Percentiles rank a stretch among this genome's conserved stretches.
Evolutionary conservation across 1,140 invertebrate species (phyloP).

Genomic region (Telenomus remus): DNA sequence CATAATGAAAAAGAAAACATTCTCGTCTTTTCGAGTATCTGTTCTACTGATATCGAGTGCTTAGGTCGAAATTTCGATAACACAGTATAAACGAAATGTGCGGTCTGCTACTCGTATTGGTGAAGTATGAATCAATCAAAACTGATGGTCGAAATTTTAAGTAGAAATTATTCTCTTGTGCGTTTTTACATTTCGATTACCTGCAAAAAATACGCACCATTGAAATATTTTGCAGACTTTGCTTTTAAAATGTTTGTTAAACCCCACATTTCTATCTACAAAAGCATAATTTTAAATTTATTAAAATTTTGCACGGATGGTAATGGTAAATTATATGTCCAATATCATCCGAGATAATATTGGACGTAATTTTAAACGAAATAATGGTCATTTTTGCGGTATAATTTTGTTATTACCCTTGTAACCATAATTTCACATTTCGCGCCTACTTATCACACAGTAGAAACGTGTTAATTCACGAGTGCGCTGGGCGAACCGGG

Average conservation of each 20-base stretch:
- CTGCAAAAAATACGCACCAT: slow-evolving; percentile 12
- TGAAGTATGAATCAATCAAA: slow-evolving; percentile 75
- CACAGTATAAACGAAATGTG: slow-evolving; percentile 67
- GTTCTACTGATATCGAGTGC: slow-evolving; percentile 67
- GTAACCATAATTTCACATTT: slow-evolving; percentile 53
- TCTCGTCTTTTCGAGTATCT: slow-evolving; percentile 52
- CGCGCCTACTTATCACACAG: slow-evolving; percentile 44
- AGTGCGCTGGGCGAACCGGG: slow-evolving; percentile 55
- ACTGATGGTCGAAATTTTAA: slow-evolving; percentile 70
- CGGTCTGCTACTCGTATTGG: slow-evolving; percentile 69
- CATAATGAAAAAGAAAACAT: slow-evolving; percentile 15
- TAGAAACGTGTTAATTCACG: slow-evolving; percentile 55
- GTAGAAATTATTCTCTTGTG: slow-evolving; percentile 71
- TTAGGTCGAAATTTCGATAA: slow-evolving; percentile 67
- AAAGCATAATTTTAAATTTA: not conserved
- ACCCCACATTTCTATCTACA: not conserved
- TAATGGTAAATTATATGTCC: not conserved
- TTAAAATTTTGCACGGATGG: not conserved
- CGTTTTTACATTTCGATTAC: slow-evolving; percentile 62
- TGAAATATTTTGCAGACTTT: not conserved
- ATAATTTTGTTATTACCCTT: slow-evolving; percentile 52
- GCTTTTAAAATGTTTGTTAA: not conserved
- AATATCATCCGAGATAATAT: not conserved
- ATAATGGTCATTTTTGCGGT: slow-evolving; percentile 41
- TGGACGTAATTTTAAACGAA: slow-evolving; percentile 19